Base-by-base conservation (phyloP, 2,113 vertebrate species). In the Cyphomyrus plagiostoma region DNA sequence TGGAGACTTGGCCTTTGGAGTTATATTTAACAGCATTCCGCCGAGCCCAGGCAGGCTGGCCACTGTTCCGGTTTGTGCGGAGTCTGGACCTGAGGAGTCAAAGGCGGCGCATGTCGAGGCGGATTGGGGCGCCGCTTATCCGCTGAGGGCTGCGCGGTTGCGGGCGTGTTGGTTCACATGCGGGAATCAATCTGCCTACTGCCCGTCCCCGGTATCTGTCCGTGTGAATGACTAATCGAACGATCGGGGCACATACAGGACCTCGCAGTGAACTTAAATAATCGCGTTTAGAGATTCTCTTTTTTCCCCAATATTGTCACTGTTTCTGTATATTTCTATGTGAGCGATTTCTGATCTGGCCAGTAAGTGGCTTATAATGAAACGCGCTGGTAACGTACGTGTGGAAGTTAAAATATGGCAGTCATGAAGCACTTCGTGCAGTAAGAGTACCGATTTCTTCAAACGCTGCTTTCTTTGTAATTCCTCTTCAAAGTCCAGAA, bases 121-220 rank as follows among this genome's bases (percentile, higher is more conserved):
- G 49, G 85, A 86, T 86, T n/a, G 49, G 49, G 49, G 49, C 49
- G 85, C 42, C 48, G 26, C 48, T 35, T 15, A 11, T 52, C 23
- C 11, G 84, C 49, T 23, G 45, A 86, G 83, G 19, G 49, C 49
- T 86, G 84, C 45, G 23, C n/a, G 6, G 45, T 9, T 53, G 49
- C 49, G 15, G 85, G 85, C 85, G 85, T 86, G 85, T 86, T 86
- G 49, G 23, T 35, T 52, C 85, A 52, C 85, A 86, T 86, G 39
- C 23, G 49, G 45, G 45, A 48, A 86, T n/a, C 46, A n/a, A 4
- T 52, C 46, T 30, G n/a, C 84, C 23, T 46, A 45, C 23, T 84
- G 82, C 39, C 39, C 0, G 35, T 42, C 74, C 35, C 13, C 70
- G 70, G 13, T 39, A 10, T 39, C 30, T 80, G 26, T 39, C 74